These are phyloP conservation scores for Oligia strigilis DNA, from an alignment of 2,888 invertebrate species.

Conservation along the genomic window DNA sequence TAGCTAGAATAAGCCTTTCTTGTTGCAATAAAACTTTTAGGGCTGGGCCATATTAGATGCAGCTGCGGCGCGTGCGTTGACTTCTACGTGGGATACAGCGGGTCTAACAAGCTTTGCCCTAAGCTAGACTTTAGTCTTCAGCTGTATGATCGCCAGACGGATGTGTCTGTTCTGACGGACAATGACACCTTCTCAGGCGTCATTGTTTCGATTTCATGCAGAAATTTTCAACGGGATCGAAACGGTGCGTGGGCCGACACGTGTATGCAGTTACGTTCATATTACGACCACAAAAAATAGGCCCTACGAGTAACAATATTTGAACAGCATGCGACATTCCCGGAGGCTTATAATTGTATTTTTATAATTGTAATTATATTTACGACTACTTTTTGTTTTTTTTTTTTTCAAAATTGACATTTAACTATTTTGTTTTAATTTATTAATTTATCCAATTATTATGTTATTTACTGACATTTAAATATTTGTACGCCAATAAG, in stretches of 20 bases:
- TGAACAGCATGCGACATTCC: background rate
- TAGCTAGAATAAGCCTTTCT: constrained; percentile 59
- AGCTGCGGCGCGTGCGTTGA: constrained; percentile 38
- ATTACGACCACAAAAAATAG: background rate
- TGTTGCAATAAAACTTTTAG: constrained; percentile 52
- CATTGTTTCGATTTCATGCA: background rate
- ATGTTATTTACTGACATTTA: too few relatives aligned
- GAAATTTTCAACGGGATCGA: background rate
- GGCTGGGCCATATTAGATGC: constrained; percentile 43
- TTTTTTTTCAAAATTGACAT: too few relatives aligned
- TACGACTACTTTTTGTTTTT: too few relatives aligned
- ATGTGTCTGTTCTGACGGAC: background rate
- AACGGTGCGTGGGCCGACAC: background rate
- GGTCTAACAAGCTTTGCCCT: constrained; percentile 10
- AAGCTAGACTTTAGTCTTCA: background rate
- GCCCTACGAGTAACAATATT: background rate
- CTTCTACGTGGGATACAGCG: constrained; percentile 6
- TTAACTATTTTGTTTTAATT: too few relatives aligned
- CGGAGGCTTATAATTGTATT: too few relatives aligned
- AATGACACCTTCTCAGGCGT: too few relatives aligned
- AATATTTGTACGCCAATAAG: too few relatives aligned
- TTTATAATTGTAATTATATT: too few relatives aligned
- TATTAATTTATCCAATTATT: too few relatives aligned
- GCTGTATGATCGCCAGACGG: background rate
- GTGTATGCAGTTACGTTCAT: background rate